These are phyloP conservation scores for Rhamphomyia laevipes DNA, from an alignment of 2,888 invertebrate species.

Conservation along the genomic window DNA sequence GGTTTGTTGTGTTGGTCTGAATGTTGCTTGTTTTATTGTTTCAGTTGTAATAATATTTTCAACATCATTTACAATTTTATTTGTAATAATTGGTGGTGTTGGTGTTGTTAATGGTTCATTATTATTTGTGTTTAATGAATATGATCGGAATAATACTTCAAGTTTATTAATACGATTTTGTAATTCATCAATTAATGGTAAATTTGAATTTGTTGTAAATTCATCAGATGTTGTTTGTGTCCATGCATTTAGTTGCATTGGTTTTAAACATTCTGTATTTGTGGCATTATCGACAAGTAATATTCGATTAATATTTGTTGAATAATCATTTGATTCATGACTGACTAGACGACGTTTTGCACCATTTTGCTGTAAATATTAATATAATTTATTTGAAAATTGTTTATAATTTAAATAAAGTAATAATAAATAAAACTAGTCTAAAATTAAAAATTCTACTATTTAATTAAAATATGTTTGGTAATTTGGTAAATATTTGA, in stretches of 20 bases:
- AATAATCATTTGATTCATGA: too few relatives aligned
- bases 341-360: too few relatives aligned
- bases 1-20: conserved; percentile 7
- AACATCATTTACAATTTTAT: conserved; percentile 9
- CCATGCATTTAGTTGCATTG: conserved; percentile 24
- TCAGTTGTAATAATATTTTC: too few relatives aligned
- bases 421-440: too few relatives aligned
- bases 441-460: too few relatives aligned
- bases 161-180: conserved; percentile 22
- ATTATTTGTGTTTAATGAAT: conserved; percentile 16
- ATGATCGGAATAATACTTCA: conserved; percentile 22
- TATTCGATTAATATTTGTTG: background rate
- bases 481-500: too few relatives aligned
- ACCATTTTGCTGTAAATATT: too few relatives aligned
- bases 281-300: background rate
- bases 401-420: too few relatives aligned
- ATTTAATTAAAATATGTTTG: too few relatives aligned
- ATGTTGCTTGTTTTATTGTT: conserved; percentile 4
- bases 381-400: too few relatives aligned
- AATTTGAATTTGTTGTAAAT: conserved; percentile 14
- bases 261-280: conserved; percentile 8
- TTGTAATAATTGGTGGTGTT: conserved; percentile 1
- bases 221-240: conserved; percentile 25
- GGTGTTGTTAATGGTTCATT: conserved; percentile 16
- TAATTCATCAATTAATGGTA: conserved; percentile 15